Evolutionary conservation across 2,888 invertebrate species (phyloP), one percentile per base, ranked within the genome.

Genomic region (Pyrrhia umbra): DNA sequence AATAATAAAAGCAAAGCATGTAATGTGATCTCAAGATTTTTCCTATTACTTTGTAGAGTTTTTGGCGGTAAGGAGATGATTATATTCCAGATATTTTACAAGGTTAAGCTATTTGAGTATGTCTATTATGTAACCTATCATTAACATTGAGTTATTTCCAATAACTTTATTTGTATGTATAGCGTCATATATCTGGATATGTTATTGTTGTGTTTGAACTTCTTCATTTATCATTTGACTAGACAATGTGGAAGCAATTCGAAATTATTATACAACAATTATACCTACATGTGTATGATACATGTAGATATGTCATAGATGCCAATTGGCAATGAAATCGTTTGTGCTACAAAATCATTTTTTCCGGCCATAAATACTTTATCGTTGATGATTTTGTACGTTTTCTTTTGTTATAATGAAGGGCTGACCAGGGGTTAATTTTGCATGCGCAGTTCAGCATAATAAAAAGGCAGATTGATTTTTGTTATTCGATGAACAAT

Each of bases 1-100:
- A 70, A 62, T 57, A 74, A 75, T 75, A 74, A 74, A 74, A 72
- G 68, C 55, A 68, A 71, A 68, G 54, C 51, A 58, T 58, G 66
- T 61, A 66, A 74, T 75, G 46, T 15, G 66, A 47, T 37, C 61
- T 52, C 54, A 62, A 47, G 66, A 66, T 56, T 66, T 56, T 70
- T 70, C 66, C 60, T n/a, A 73, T 73, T 74, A 74, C 57, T 60
- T 57, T 62, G 46, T 13, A 18, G 46, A 25, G 23, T 58, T 64
- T 23, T n/a, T 34, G 50, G 23, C 13, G 6, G 47, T 58, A 30
- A 46, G 52, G 15, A 43, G 21, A 64, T 56, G 43, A 52, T 21
- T n/a, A 6, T 40, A 39, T 5, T 20, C 30, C 13, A 54, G 10
- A 6, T 69, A 43, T 60, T 61, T 40, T 49, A 52, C 13, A 15